Evolutionary conservation across 2,113 vertebrate species (phyloP).

Genomic region (Gambusia holbrooki): DNA sequence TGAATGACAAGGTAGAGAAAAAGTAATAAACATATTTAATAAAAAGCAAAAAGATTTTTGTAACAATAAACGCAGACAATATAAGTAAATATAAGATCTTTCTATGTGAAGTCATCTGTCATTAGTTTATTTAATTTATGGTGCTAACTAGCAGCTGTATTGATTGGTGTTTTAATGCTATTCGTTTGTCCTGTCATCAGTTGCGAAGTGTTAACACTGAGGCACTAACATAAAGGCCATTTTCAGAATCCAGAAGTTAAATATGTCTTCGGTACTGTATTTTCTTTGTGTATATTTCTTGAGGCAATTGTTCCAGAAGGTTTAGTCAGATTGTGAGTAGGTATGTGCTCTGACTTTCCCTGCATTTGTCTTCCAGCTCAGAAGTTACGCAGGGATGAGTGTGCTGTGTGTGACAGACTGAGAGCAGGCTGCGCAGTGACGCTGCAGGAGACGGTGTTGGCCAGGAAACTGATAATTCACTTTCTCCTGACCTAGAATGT

Average conservation of each 20-base stretch:
- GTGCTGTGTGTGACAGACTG: slow-evolving; percentile 22
- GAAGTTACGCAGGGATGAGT: slow-evolving; percentile 21
- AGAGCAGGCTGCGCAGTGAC: slow-evolving; percentile 36
- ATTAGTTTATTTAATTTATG: background rate
- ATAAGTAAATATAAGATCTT: background rate
- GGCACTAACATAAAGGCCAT: too few species aligned
- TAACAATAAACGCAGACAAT: too few species aligned
- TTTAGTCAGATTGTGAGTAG: background rate
- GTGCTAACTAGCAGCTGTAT: background rate
- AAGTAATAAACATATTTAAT: too few species aligned
- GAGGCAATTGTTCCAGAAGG: background rate
- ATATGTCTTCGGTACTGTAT: background rate
- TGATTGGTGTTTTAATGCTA: slow-evolving; percentile 1
- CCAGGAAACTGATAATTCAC: slow-evolving; percentile 34
- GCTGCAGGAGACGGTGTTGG: background rate
- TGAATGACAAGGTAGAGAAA: too few species aligned
- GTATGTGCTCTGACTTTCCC: background rate
- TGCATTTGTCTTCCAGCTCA: slow-evolving; percentile 21
- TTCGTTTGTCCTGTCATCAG: slow-evolving; percentile 17
- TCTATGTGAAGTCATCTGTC: background rate
- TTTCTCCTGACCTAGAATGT: slow-evolving; percentile 6
- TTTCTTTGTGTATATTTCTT: background rate
- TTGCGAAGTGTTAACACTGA: background rate
- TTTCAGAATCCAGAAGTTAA: too few species aligned
- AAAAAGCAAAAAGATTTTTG: too few species aligned